Evolutionary conservation across 1,140 invertebrate genomes (phyloP).

Genomic region (silkworm (Bombyx mori)): ASM3026992v2 NC_085135.1:155001-155500

Average conservation of each 20-base stretch:
- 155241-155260: constrained; percentile 17
- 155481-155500: background rate
- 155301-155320: constrained; percentile 19
- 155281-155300: constrained; percentile 22
- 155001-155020: constrained; percentile 8
- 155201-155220: constrained; percentile 9
- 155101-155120: constrained; percentile 10
- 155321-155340: constrained; percentile 3
- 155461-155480: constrained; percentile 10
- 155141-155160: constrained; percentile 6
- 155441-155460: constrained; percentile 3
- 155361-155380: background rate
- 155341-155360: background rate
- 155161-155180: constrained; percentile 3
- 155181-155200: background rate
- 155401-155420: constrained; percentile 6
- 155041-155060: constrained; percentile 9
- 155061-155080: constrained; percentile 9
- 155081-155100: constrained; percentile 9
- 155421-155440: constrained; percentile 6
- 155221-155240: constrained; percentile 39
- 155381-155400: background rate
- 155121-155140: constrained; percentile 8
- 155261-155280: constrained; percentile 7
- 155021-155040: constrained; percentile 10